Conservation (phyloP, 1,140 invertebrate species). For the Ceratosolen solmsi region DNA sequence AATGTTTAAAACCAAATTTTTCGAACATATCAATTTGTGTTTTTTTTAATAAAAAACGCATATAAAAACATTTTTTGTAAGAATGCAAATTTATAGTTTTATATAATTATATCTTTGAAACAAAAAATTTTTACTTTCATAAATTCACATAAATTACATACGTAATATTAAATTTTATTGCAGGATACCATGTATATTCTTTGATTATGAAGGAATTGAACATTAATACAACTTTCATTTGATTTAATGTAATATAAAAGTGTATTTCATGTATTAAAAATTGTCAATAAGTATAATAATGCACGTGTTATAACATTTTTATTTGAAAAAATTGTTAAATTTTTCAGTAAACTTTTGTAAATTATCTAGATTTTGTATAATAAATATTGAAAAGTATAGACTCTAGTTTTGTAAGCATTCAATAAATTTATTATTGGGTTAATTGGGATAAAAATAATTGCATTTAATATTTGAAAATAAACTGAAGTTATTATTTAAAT, state of each 20-base stretch:
- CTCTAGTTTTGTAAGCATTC: neutral
- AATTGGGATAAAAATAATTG: neutral
- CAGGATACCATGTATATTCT: too few species aligned
- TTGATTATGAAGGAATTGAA: too few species aligned
- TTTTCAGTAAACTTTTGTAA: neutral
- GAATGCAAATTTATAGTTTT: too few species aligned
- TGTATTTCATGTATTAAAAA: neutral
- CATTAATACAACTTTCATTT: too few species aligned
- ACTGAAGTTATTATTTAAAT: neutral
- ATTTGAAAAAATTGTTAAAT: neutral
- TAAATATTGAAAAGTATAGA: neutral
- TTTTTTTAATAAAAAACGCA: too few species aligned
- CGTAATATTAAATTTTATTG: too few species aligned
- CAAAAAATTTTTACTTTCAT: too few species aligned
- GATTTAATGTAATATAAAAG: neutral
- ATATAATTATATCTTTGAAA: too few species aligned
- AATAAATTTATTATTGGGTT: neutral
- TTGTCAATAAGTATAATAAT: neutral
- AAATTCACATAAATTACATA: too few species aligned
- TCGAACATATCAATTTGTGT: too few species aligned
- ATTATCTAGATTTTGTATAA: neutral
- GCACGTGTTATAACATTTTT: neutral
- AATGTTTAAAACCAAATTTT: too few species aligned
- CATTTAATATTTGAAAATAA: slow-evolving; percentile 7
- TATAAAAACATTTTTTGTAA: too few species aligned